These are phyloP conservation scores for Nomada goodeniana DNA, from an alignment of 2,888 invertebrate species.

Conservation along the genomic window DNA sequence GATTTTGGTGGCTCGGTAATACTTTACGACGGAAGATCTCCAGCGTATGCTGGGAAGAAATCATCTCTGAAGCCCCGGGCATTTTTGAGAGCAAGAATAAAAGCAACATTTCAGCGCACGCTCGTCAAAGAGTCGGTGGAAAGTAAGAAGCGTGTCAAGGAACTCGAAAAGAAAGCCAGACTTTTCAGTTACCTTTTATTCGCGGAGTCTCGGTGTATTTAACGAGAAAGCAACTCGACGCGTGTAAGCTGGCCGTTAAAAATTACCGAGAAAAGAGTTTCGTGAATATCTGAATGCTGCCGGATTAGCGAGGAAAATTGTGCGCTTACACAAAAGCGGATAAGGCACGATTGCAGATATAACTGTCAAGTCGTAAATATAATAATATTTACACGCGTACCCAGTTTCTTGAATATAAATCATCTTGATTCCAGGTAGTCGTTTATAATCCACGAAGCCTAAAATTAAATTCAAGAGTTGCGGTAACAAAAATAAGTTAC, in stretches of 20 bases:
- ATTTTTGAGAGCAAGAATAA: not conserved
- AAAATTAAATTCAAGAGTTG: too few species aligned
- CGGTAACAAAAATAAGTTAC: too few species aligned
- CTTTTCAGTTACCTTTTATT: not conserved
- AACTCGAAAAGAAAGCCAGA: constrained; percentile 7
- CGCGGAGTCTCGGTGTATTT: constrained; percentile 13
- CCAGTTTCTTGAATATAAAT: too few species aligned
- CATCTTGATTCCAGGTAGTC: too few species aligned
- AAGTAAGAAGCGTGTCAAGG: constrained; percentile 11
- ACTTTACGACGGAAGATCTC: not conserved
- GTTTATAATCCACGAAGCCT: too few species aligned
- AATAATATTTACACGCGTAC: too few species aligned
- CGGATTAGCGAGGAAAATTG: constrained; percentile 12
- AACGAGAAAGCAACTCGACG: not conserved
- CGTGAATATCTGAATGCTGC: not conserved
- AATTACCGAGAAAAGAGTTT: not conserved
- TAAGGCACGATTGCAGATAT: not conserved
- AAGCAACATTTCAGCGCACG: not conserved
- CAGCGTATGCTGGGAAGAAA: constrained; percentile 6
- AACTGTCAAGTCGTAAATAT: not conserved
- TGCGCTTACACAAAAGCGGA: not conserved
- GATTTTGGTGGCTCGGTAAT: not conserved
- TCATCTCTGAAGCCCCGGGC: constrained; percentile 7
- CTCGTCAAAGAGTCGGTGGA: constrained; percentile 7
- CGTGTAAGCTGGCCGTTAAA: not conserved